Evolutionary conservation across 2,797 vertebrate species (phyloP).

Genomic region (Helarctos malayanus): DNA sequence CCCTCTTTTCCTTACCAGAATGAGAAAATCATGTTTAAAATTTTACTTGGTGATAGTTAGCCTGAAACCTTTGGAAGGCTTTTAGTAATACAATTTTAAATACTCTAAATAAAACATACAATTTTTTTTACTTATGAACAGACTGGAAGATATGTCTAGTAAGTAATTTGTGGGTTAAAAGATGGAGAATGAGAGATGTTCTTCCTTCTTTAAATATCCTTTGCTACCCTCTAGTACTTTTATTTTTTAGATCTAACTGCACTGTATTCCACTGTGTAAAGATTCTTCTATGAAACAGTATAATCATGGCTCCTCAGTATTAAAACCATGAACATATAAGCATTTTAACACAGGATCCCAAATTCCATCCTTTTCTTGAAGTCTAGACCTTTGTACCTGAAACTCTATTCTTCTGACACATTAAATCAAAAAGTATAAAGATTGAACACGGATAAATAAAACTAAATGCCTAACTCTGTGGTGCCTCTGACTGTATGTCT

Average conservation of each 20-base stretch:
- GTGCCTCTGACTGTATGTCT: background rate
- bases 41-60: conserved; percentile 48
- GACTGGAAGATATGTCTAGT: background rate
- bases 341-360: conserved; percentile 20
- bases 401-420: background rate
- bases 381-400: background rate
- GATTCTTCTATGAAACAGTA: background rate
- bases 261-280: conserved; percentile 16
- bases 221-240: background rate
- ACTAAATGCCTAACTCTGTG: background rate
- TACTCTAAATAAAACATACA: conserved; percentile 34
- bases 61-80: background rate
- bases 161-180: conserved; percentile 31
- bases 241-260: conserved; percentile 11
- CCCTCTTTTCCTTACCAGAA: conserved; percentile 49
- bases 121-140: conserved; percentile 45
- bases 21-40: conserved; percentile 57
- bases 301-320: background rate
- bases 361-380: conserved; percentile 53
- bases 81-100: conserved; percentile 61
- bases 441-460: conserved; percentile 15
- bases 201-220: conserved; percentile 35
- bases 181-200: conserved; percentile 35
- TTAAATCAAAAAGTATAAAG: conserved; percentile 42
- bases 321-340: conserved; percentile 52